Percentiles rank a stretch among this genome's conserved stretches.
Evolutionary conservation across 2,888 invertebrate species (phyloP).

Genomic region (Clepsis dumicolana): DNA sequence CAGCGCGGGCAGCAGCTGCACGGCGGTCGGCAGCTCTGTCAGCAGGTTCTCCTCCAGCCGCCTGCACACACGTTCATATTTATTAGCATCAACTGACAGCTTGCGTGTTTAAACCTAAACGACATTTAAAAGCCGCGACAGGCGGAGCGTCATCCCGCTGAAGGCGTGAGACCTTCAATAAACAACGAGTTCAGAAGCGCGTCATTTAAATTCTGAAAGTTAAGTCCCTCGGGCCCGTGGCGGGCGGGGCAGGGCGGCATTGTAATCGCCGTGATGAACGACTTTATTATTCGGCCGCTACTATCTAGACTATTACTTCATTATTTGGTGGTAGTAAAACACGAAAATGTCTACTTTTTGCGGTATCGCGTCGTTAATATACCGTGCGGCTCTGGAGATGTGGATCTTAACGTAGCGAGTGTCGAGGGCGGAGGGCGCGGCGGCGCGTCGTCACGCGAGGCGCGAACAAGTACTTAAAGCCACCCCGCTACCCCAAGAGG

Average conservation of each 20-base stretch:
- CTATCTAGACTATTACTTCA: constrained; percentile 36
- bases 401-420: background rate
- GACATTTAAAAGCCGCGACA: background rate
- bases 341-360: background rate
- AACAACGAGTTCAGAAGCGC: constrained; percentile 32
- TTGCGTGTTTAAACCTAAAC: background rate
- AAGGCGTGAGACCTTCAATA: constrained; percentile 24
- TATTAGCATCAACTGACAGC: background rate
- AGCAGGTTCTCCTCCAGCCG: constrained; percentile 78
- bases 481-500: no score
- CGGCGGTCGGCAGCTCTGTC: constrained; percentile 91
- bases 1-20: constrained; percentile 90
- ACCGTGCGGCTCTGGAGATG: background rate
- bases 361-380: constrained; percentile 16
- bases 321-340: constrained; percentile 30
- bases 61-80: constrained; percentile 55
- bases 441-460: background rate
- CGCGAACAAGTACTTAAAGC: no score
- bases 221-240: constrained; percentile 16
- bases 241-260: background rate
- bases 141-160: constrained; percentile 1
- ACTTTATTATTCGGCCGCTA: constrained; percentile 40
- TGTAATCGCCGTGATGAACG: constrained; percentile 36
- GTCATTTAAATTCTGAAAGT: constrained; percentile 36
- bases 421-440: background rate